Evolutionary conservation across 1,140 invertebrate species (phyloP).

Genomic region (Sycobia sp.): DNA sequence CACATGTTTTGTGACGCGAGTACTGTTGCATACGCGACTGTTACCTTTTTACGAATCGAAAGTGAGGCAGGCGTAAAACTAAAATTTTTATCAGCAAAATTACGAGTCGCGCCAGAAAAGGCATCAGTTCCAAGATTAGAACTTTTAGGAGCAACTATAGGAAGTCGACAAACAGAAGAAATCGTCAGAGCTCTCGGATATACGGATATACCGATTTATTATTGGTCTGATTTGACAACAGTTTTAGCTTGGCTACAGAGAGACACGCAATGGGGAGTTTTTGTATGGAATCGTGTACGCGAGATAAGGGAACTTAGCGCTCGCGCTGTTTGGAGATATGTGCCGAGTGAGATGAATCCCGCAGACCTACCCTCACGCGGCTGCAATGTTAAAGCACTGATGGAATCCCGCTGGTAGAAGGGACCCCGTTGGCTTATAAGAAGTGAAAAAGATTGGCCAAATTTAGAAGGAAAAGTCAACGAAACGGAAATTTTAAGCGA

Average conservation of each 20-base stretch:
- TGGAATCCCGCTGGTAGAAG: constrained; percentile 33
- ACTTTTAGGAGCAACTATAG: constrained; percentile 45
- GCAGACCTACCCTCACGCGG: too few relatives aligned
- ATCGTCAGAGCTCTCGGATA: constrained; percentile 13
- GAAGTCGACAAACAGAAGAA: too few relatives aligned
- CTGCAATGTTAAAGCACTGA: too few relatives aligned
- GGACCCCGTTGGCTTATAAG: constrained; percentile 51
- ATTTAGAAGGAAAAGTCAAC: too few relatives aligned
- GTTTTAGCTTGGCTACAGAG: constrained; percentile 32
- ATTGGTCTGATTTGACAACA: too few relatives aligned
- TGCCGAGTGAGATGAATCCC: not conserved
- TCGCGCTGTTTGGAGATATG: not conserved
- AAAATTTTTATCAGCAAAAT: constrained; percentile 42
- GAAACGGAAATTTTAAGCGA: too few relatives aligned
- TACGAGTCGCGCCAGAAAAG: constrained; percentile 27
- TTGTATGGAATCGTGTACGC: too few relatives aligned
- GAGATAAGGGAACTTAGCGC: constrained; percentile 6
- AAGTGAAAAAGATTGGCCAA: too few relatives aligned
- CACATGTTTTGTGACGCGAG: constrained; percentile 39
- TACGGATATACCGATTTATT: not conserved
- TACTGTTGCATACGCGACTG: constrained; percentile 29
- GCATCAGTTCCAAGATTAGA: constrained; percentile 12
- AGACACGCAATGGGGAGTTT: constrained; percentile 34
- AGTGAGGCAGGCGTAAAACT: not conserved
- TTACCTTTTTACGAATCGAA: not conserved